Conservation (phyloP, 2,113 vertebrate species). For the Rhinopithecus roxellana region DNA sequence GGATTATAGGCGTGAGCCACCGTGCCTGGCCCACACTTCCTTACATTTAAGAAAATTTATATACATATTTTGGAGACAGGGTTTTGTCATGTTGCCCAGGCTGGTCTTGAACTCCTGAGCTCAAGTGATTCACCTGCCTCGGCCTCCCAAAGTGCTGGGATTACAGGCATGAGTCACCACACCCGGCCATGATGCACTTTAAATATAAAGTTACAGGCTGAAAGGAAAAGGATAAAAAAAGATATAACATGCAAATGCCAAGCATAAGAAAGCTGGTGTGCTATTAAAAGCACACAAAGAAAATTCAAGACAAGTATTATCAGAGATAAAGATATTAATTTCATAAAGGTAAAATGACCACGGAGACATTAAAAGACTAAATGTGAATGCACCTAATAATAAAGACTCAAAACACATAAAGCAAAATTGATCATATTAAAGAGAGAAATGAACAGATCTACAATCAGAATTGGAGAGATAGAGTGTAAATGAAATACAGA, state of each 20-base stretch:
- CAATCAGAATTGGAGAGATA: neutral
- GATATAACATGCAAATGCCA: neutral
- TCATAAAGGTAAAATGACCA: constrained; percentile 22
- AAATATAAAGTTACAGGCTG: neutral
- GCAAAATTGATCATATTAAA: neutral
- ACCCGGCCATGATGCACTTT: neutral
- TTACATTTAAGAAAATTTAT: too few species aligned
- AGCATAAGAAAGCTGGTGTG: neutral
- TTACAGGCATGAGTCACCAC: too few species aligned
- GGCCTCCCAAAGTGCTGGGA: too few species aligned
- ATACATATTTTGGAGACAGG: too few species aligned
- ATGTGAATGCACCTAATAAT: neutral
- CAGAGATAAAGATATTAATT: neutral
- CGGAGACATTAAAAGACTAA: neutral
- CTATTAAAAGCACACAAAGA: neutral
- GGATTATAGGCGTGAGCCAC: too few species aligned
- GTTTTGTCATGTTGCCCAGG: too few species aligned
- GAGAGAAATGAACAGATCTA: neutral
- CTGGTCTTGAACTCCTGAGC: too few species aligned
- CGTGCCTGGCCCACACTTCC: too few species aligned
- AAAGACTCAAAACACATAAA: neutral
- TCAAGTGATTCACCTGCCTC: too few species aligned
- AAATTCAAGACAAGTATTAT: neutral
- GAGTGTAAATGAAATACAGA: neutral
- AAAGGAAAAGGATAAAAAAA: neutral